Base-by-base conservation (phyloP, 2,797 vertebrate genomes). In the Anisognathus igniventris region DNA sequence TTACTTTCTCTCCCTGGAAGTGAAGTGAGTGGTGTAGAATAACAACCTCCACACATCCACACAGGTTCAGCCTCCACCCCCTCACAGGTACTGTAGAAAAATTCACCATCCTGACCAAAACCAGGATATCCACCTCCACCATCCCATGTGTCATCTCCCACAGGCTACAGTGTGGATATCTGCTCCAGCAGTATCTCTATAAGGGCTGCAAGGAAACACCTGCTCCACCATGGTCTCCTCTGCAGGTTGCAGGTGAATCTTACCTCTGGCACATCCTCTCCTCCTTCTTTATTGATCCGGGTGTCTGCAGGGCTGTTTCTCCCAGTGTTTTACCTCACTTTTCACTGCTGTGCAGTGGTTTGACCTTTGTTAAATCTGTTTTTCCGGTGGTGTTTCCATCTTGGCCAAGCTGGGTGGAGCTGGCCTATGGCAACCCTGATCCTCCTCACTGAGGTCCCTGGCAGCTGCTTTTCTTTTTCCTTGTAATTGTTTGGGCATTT, bases 21-120 rank as follows among this genome's bases (percentile, higher is more conserved):
- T 25, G 42, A 33, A 12, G 8, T 15, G 14, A 30, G 8, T 30
- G 14, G 12, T 14, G 15, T 3, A 33, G 56, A 33, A 33, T 31
- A 25, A 42, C 24, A 28, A 44, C 30, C 35, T 33, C 10, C 17
- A 12, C 21, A 33, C 15, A 24, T 8, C 13, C 31, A 28, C 23
- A 30, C 0, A 1, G 14, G 7, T n/a, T 23, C 20, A 18, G 23
- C 27, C 16, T 50, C 48, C 1, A 0, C 20, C 3, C 7, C 9
- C n/a, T 51, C 50, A 64, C 28, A 24, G 28, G 30, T 51, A 11
- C 17, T 27, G n/a, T 25, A 44, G 21, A 45, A 70, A 89, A 76
- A 64, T 51, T 33, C 44, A 25, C 37, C 4, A 1, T 51, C 17
- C 21, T 45, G 30, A 24, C n/a, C 37, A 27, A 57, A 76, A 31